Conservation (phyloP, 2,113 vertebrate genomes). For the Caracal caracal region DNA sequence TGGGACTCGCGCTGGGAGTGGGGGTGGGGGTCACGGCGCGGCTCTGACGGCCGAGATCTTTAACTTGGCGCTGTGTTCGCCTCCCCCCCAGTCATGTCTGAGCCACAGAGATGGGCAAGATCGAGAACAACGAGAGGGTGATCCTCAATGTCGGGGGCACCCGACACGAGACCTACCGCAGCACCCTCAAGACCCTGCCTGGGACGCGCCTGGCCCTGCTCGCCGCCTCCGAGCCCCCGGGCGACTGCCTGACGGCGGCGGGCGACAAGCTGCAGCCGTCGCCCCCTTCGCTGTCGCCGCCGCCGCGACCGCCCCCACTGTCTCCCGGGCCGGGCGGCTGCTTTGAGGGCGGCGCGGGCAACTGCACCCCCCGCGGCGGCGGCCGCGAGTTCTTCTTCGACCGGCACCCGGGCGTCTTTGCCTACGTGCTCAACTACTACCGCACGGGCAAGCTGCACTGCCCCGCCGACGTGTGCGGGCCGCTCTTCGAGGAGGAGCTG, state of each 20-base stretch:
- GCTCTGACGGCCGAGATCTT: not conserved
- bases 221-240: conserved; percentile 92
- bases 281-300: conserved; percentile 86
- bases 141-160: conserved; percentile 99
- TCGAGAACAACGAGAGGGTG: conserved; percentile 98
- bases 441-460: conserved; percentile 97
- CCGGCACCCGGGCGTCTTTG: conserved; percentile 95
- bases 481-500: conserved; percentile 96
- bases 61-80: conserved; percentile 57
- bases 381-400: conserved; percentile 96
- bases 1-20: conserved; percentile 7
- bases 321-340: conserved; percentile 88
- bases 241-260: conserved; percentile 84
- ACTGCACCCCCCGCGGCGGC: conserved; percentile 87
- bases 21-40: not conserved
- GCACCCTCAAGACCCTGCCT: conserved; percentile 96
- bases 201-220: conserved; percentile 96
- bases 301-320: conserved; percentile 88
- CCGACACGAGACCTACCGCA: conserved; percentile 97
- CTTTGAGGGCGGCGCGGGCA: conserved; percentile 85
- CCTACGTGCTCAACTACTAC: conserved; percentile 97
- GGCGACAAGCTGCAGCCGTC: conserved; percentile 88
- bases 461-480: conserved; percentile 96
- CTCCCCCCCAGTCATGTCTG: conserved; percentile 93
- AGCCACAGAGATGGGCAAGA: conserved; percentile 96